Conservation (phyloP, 2,888 invertebrate species). For the Palloptera scutellata region DNA sequence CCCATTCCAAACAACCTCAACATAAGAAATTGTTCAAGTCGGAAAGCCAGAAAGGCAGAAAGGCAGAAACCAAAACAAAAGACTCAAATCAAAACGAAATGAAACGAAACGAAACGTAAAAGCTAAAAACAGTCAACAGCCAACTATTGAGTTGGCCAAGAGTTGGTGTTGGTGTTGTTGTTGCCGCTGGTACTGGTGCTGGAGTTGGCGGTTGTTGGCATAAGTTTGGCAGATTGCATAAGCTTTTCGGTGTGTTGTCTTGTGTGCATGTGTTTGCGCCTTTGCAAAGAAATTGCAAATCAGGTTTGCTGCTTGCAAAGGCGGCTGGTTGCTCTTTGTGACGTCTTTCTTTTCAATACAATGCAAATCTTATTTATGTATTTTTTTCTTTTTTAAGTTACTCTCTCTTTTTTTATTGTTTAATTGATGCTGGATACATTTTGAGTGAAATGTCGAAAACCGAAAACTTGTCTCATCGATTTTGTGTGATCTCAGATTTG, state of each 20-base stretch:
- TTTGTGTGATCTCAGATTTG: not conserved
- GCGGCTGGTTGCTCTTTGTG: not conserved
- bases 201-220: not conserved
- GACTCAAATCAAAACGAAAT: not conserved
- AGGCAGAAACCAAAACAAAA: not conserved
- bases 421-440: not conserved
- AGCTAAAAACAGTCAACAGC: constrained; percentile 1
- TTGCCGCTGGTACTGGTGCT: not conserved
- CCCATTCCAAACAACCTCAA: no score
- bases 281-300: not conserved
- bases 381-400: not conserved
- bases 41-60: no score
- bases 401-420: constrained; percentile 2
- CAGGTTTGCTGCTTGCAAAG: not conserved
- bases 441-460: not conserved
- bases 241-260: not conserved
- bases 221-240: not conserved
- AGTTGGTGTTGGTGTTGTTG: not conserved
- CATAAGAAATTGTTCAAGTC: no score
- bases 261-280: not conserved
- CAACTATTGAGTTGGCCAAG: constrained; percentile 13
- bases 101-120: not conserved
- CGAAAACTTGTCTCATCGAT: not conserved
- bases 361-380: constrained; percentile 2
- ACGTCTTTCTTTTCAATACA: constrained; percentile 5